Evolutionary conservation across 2,113 vertebrate genomes (phyloP).

Genomic region (Empidonax alnorum): DNA sequence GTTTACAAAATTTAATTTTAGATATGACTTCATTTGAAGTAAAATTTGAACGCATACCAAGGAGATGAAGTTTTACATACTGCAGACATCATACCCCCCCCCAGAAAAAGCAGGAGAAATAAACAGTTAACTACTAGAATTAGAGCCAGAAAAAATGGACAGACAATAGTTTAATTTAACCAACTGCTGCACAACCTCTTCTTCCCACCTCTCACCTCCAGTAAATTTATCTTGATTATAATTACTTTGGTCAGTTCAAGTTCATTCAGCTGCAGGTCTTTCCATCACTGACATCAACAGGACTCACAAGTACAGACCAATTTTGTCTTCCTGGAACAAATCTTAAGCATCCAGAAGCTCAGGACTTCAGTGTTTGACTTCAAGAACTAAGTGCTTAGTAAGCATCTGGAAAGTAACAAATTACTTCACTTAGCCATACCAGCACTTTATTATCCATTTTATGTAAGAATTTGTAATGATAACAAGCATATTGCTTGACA

Average conservation of each 20-base stretch:
- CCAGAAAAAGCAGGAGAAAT: background rate
- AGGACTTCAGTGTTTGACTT: background rate
- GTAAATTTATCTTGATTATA: constrained; percentile 22
- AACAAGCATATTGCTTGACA: background rate
- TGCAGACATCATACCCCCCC: accelerated
- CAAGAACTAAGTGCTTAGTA: constrained; percentile 34
- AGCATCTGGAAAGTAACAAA: constrained; percentile 21
- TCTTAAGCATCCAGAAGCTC: constrained; percentile 3
- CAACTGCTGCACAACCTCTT: background rate
- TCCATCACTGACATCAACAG: constrained; percentile 17
- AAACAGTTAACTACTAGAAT: background rate
- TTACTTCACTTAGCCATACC: constrained; percentile 26
- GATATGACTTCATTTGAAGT: background rate
- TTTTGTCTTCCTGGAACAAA: constrained; percentile 6
- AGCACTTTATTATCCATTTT: constrained; percentile 54
- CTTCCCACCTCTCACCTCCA: background rate
- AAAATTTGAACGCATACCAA: background rate
- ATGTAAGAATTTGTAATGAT: background rate
- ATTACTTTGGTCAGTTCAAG: background rate
- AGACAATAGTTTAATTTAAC: background rate
- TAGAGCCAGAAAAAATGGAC: background rate
- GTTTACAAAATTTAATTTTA: background rate
- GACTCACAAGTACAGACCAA: background rate
- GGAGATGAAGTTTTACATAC: background rate
- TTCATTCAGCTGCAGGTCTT: background rate